These are phyloP conservation scores for Cyprinodon diabolis DNA, from an alignment of 2,797 vertebrate species.

Conservation along the genomic window DNA sequence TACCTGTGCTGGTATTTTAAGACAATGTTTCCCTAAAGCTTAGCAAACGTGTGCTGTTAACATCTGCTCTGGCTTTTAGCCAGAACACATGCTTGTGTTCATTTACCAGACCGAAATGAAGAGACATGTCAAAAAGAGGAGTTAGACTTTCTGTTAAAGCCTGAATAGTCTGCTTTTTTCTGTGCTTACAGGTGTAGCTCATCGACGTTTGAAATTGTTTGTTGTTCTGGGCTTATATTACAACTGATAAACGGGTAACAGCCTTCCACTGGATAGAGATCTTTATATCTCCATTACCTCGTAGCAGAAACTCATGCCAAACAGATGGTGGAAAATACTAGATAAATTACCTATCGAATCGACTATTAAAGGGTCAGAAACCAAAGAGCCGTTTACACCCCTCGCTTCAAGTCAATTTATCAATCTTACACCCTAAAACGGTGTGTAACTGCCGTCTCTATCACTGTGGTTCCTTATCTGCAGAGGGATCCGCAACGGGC, in stretches of 20 bases:
- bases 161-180: too few species aligned
- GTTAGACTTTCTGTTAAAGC: neutral
- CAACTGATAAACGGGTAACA: neutral
- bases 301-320: neutral
- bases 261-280: neutral
- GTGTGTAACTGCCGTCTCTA: too few species aligned
- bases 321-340: neutral
- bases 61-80: neutral
- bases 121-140: neutral
- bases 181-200: neutral
- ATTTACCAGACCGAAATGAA: neutral
- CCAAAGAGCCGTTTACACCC: too few species aligned
- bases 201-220: neutral
- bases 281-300: neutral
- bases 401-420: too few species aligned
- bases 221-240: neutral
- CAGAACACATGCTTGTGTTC: neutral
- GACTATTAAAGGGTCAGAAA: neutral
- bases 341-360: neutral
- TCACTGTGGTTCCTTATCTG: too few species aligned
- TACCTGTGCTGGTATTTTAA: neutral
- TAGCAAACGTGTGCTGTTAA: neutral
- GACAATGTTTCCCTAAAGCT: too few species aligned
- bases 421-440: too few species aligned
- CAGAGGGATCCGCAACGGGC: too few species aligned